Conservation (phyloP, 2,113 vertebrate genomes). For the Ginglymostoma cirratum region DNA sequence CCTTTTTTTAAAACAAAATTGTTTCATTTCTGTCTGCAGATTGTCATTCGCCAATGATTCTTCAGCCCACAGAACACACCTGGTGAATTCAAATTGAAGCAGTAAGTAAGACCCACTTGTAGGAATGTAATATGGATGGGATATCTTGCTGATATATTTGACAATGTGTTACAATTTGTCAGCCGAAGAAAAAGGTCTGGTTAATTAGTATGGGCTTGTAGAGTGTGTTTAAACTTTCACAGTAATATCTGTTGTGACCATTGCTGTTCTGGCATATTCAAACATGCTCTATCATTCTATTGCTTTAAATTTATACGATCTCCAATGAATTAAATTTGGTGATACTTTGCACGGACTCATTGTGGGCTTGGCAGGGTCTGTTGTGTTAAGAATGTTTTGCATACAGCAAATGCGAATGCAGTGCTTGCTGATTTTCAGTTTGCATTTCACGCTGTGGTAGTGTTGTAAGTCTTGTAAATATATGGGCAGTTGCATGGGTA, state of each 20-base stretch:
- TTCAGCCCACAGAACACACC: not conserved
- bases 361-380: not conserved
- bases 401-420: not conserved
- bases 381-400: not conserved
- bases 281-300: too few relatives aligned
- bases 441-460: not conserved
- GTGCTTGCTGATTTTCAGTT: not conserved
- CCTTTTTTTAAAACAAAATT: not conserved
- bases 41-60: not conserved
- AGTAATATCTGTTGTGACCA: not conserved
- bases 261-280: not conserved
- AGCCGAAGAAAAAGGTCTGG: not conserved
- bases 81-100: not conserved
- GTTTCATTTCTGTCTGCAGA: not conserved
- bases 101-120: not conserved
- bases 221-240: not conserved
- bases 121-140: not conserved
- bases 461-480: not conserved
- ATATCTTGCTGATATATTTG: not conserved
- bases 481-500: not conserved
- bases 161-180: not conserved
- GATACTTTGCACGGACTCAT: not conserved
- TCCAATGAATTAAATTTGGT: not conserved
- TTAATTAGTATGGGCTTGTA: not conserved
- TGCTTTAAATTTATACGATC: not conserved